Conservation (phyloP, 64 coral and sea anemone genomes). For the Porites lutea region DNA sequence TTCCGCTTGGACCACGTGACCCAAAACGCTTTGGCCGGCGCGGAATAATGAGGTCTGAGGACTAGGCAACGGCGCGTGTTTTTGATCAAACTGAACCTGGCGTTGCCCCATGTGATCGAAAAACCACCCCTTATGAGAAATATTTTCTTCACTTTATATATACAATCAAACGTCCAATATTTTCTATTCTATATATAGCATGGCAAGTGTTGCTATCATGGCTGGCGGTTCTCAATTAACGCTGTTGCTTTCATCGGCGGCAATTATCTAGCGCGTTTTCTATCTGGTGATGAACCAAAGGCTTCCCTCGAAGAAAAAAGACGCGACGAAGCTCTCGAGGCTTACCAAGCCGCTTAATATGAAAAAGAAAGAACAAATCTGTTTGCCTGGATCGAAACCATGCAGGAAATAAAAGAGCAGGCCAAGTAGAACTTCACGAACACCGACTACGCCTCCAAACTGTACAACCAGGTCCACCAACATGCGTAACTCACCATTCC, state of each 20-base stretch:
- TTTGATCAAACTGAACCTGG: too few species aligned
- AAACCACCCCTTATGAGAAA: background rate
- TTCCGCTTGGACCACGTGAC: too few species aligned
- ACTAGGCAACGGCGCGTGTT: too few species aligned
- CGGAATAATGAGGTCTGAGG: too few species aligned
- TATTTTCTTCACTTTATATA: background rate
- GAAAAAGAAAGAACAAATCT: conserved; percentile 13
- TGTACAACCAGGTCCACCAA: too few species aligned
- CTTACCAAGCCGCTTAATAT: conserved; percentile 36
- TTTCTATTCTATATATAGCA: background rate
- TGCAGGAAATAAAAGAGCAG: background rate
- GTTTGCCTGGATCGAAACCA: conserved; percentile 6
- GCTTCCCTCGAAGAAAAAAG: background rate
- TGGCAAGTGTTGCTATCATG: conserved; percentile 50
- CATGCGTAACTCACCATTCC: background rate
- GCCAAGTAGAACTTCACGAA: conserved; percentile 10
- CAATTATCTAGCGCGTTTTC: conserved; percentile 32
- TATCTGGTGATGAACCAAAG: background rate
- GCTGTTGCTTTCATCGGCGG: conserved; percentile 55
- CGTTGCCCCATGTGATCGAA: background rate
- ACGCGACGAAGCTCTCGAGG: conserved; percentile 43
- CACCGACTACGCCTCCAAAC: too few species aligned
- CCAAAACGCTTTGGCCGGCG: too few species aligned
- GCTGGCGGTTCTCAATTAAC: conserved; percentile 41
- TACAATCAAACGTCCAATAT: background rate